Percentiles rank a stretch among this genome's conserved stretches.
These are phyloP conservation scores for Ctenomys sociabilis DNA, from an alignment of 2,113 vertebrate genomes.

Conservation along the genomic window DNA sequence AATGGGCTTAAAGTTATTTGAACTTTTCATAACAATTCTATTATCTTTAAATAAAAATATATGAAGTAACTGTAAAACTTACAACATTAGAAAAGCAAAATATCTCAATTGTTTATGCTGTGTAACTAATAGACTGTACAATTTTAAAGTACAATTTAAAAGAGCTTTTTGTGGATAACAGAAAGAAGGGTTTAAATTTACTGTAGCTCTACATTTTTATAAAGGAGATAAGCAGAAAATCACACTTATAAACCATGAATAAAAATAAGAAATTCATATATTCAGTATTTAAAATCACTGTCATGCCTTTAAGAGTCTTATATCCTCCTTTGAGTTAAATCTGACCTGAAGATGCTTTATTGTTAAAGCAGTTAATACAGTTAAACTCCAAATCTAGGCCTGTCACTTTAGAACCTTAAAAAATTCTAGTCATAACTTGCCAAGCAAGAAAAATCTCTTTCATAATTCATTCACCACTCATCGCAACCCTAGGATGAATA, in stretches of 20 bases:
- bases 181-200: neutral
- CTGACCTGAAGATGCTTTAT: neutral
- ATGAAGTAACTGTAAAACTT: neutral
- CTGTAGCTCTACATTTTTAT: neutral
- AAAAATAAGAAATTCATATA: neutral
- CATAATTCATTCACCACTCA: neutral
- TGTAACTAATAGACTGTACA: neutral
- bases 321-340: constrained; percentile 9
- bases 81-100: neutral
- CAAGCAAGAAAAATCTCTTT: constrained; percentile 35
- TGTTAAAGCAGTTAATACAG: constrained; percentile 13
- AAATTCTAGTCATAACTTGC: neutral
- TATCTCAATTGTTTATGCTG: neutral
- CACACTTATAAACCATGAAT: neutral
- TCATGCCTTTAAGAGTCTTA: neutral
- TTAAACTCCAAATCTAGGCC: neutral
- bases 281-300: neutral
- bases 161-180: neutral
- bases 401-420: neutral
- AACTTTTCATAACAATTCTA: neutral
- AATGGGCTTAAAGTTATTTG: neutral
- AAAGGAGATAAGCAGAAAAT: constrained; percentile 7
- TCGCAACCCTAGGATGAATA: neutral
- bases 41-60: neutral
- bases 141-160: neutral